These are phyloP conservation scores for Batillaria attramentaria DNA, from an alignment of 1,140 invertebrate genomes.

Conservation along the genomic window DNA sequence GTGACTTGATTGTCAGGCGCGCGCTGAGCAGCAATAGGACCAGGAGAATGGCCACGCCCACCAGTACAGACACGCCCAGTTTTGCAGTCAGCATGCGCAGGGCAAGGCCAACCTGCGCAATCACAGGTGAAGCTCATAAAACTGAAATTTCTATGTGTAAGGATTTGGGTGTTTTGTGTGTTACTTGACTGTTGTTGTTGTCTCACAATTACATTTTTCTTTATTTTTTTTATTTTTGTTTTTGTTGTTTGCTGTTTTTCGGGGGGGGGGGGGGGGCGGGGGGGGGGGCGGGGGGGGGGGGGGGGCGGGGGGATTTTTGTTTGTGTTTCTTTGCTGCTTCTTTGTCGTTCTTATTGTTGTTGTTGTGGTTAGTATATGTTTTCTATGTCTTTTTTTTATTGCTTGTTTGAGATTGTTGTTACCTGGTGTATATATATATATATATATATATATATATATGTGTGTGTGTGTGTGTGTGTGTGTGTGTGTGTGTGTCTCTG, in stretches of 20 bases:
- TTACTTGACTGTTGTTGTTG: too few species aligned
- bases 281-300: too few species aligned
- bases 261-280: not conserved
- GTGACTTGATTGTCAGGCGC: slow-evolving; percentile 84
- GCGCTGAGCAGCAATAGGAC: slow-evolving; percentile 81
- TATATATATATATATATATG: too few species aligned
- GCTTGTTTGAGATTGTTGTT: too few species aligned
- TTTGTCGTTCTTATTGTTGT: too few species aligned
- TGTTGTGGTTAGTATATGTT: too few species aligned
- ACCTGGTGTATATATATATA: too few species aligned
- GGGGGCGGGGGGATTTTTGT: too few species aligned
- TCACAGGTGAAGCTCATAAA: slow-evolving; percentile 86
- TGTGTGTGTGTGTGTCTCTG: too few species aligned
- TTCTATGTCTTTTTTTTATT: too few species aligned
- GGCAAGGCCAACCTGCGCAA: slow-evolving; percentile 88
- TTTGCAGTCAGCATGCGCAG: slow-evolving; percentile 90
- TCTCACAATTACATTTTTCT: not conserved
- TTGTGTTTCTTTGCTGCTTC: too few species aligned
- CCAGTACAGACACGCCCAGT: slow-evolving; percentile 69
- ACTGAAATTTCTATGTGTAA: not conserved
- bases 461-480: too few species aligned
- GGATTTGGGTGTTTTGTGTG: not conserved
- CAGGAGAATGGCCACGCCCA: slow-evolving; percentile 68
- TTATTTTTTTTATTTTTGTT: not conserved
- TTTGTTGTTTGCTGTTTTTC: not conserved